Evolutionary conservation across 2,888 invertebrate genomes (phyloP).

Genomic region (Smittia aterrima): DNA sequence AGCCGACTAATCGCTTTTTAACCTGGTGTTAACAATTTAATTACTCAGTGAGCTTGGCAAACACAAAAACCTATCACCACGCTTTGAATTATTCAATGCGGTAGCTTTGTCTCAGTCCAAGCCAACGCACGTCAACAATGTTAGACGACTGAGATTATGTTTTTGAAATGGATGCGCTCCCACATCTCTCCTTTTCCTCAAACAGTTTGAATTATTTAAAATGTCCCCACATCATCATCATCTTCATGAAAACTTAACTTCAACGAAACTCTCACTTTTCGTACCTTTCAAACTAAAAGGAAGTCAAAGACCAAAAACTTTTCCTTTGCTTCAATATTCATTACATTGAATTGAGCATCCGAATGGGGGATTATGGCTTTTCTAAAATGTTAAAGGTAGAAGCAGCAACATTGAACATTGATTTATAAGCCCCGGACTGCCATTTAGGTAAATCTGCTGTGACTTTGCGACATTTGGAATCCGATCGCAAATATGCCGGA

Average conservation of each 20-base stretch:
- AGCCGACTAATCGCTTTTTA: conserved; percentile 15
- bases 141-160: background rate
- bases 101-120: background rate
- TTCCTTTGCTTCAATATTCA: conserved; percentile 30
- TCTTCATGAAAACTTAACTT: background rate
- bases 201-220: background rate
- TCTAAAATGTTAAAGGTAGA: conserved; percentile 24
- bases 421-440: conserved; percentile 28
- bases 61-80: conserved; percentile 1
- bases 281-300: too few species aligned
- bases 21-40: conserved; percentile 22
- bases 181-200: too few species aligned
- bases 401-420: conserved; percentile 6
- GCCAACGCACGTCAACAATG: background rate
- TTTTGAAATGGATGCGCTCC: background rate
- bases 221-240: background rate
- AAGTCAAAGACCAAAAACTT: too few species aligned
- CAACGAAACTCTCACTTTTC: background rate
- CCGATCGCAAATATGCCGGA: background rate
- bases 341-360: background rate
- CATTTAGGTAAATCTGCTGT: conserved; percentile 17
- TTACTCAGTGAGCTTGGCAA: background rate
- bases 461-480: background rate
- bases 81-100: background rate
- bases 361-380: background rate